Conservation (phyloP, 2,888 invertebrate genomes). For the Stenurella melanura region DNA sequence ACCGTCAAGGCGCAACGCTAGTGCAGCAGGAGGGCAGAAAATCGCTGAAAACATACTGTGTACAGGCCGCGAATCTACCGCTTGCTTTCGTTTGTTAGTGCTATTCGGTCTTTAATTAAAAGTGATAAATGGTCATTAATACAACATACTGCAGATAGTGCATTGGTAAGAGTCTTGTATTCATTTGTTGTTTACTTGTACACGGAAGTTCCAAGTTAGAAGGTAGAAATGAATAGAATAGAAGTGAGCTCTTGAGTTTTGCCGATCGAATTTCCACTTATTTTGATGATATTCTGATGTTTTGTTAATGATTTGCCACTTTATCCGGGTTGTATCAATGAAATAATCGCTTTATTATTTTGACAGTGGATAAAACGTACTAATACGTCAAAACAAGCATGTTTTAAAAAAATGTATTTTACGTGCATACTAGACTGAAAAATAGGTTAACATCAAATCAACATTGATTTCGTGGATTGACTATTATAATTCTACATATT, state of each 20-base stretch:
- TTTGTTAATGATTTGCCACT: background rate
- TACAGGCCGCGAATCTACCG: constrained; percentile 61
- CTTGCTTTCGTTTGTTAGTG: constrained; percentile 53
- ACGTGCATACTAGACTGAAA: background rate
- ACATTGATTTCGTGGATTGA: background rate
- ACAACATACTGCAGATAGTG: constrained; percentile 32
- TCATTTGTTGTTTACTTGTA: background rate
- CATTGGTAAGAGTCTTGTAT: constrained; percentile 19
- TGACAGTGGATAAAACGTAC: too few species aligned
- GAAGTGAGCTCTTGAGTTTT: constrained; percentile 24
- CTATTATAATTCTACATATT: too few species aligned
- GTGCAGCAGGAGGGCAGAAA: constrained; percentile 65
- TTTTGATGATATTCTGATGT: constrained; percentile 1
- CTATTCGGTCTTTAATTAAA: constrained; percentile 31
- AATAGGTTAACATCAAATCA: background rate
- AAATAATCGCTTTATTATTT: too few species aligned
- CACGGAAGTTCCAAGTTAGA: background rate
- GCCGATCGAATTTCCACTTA: constrained; percentile 36
- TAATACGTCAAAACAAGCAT: background rate
- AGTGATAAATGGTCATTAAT: constrained; percentile 16
- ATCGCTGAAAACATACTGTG: constrained; percentile 60
- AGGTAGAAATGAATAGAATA: background rate
- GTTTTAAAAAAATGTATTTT: background rate
- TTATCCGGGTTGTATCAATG: background rate
- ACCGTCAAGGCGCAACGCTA: constrained; percentile 65